Evolutionary conservation across 2,797 vertebrate genomes (phyloP), one percentile per base, ranked within the genome.

Genomic region (Lepus townsendii): DNA sequence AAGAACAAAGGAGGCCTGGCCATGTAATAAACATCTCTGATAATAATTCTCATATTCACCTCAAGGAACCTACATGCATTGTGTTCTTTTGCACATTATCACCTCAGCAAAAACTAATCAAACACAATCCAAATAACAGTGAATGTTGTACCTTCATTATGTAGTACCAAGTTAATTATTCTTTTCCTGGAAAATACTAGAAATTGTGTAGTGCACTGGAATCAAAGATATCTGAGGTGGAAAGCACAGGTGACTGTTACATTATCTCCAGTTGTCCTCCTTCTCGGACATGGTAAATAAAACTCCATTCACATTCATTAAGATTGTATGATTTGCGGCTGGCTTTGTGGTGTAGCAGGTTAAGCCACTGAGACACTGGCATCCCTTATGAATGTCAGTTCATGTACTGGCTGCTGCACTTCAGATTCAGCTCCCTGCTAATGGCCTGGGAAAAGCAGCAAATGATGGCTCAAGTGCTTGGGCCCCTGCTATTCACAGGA

Each of bases 91-190:
- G 5, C 3, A 57, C 54, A 92, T 71, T 69, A 76, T 54, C n/a
- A 73, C 30, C 35, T 75, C 54, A 79, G 71, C 22, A 93, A 91
- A 95, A 92, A n/a, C 5, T n/a, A 85, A 24, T 50, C 8, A 47
- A 87, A 89, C 7, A 3, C 3, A 66, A 88, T 5, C 65, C 7
- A 90, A 71, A 73, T 8, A 90, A 94, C 16, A 80, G 42, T 10
- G 9, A 80, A 68, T 42, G 3, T 10, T 93, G 3, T 62, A 63
- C 2, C 52, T 47, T 50, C 57, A 80, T 77, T 72, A 76, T 35
- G 73, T 57, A 83, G 3, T 35, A 76, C 19, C 84, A 69, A 50
- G 4, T 38, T 79, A 77, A 52, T 90, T 83, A 60, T n/a, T 7
- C 22, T 50, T 93, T 91, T 84, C 30, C 3, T 47, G 16, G 8